Conservation (phyloP, 2,888 invertebrate species). For the Himalopsyche tibetana region DNA sequence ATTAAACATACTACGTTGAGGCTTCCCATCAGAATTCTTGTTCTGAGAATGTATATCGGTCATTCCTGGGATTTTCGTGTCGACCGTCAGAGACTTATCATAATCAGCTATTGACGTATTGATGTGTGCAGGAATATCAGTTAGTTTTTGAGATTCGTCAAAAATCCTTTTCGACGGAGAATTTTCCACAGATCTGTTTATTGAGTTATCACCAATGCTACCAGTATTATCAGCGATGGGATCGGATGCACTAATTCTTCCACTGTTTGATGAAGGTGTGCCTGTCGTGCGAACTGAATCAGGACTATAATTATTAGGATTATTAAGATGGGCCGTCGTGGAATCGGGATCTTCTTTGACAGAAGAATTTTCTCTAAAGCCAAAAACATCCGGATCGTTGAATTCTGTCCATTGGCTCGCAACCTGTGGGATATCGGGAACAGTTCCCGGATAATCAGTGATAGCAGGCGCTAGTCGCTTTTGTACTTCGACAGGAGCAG, state of each 20-base stretch:
- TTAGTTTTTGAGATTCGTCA: constrained; percentile 51
- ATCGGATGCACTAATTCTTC: constrained; percentile 73
- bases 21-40: constrained; percentile 72
- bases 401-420: constrained; percentile 75
- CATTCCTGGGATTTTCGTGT: constrained; percentile 73
- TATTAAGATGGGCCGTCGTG: constrained; percentile 79
- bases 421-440: constrained; percentile 66
- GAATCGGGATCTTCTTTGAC: constrained; percentile 87
- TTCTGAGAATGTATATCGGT: constrained; percentile 73
- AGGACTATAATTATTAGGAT: constrained; percentile 76
- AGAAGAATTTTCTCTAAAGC: constrained; percentile 71
- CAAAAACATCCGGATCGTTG: constrained; percentile 73
- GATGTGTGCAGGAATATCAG: constrained; percentile 16
- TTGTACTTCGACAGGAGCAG: constrained; percentile 70
- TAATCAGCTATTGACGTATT: constrained; percentile 69
- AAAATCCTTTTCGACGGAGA: constrained; percentile 52
- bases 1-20: not conserved
- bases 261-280: constrained; percentile 70
- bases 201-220: constrained; percentile 50
- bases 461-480: constrained; percentile 70
- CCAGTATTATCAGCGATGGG: constrained; percentile 67
- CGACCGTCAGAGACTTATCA: constrained; percentile 74
- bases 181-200: constrained; percentile 54
- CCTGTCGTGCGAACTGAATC: constrained; percentile 68
- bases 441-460: constrained; percentile 53